These are phyloP conservation scores for Menidia menidia DNA, from an alignment of 2,797 vertebrate genomes.

Conservation along the genomic window DNA sequence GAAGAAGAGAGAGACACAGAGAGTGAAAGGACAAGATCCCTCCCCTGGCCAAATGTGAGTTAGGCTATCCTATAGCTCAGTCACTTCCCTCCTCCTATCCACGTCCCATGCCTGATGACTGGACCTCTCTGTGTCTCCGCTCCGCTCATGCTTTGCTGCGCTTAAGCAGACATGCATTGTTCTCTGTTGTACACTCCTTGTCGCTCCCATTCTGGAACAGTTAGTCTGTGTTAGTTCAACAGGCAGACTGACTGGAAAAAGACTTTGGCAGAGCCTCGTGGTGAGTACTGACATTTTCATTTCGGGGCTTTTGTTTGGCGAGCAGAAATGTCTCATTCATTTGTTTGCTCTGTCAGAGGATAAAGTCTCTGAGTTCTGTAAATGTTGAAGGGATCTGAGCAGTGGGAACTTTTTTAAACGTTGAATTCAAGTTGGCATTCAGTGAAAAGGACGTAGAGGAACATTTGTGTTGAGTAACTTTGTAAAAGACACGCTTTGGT, in stretches of 20 bases:
- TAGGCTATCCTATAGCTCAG: conserved; percentile 57
- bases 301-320: conserved; percentile 5
- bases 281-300: conserved; percentile 63
- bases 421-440: not conserved
- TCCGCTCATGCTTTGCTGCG: conserved; percentile 58
- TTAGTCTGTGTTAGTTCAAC: conserved; percentile 35
- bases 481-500: conserved; percentile 16
- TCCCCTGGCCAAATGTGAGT: conserved; percentile 38
- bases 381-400: not conserved
- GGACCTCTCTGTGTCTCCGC: conserved; percentile 70
- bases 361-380: not conserved
- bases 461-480: conserved; percentile 21
- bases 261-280: conserved; percentile 24
- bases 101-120: conserved; percentile 74
- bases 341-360: conserved; percentile 15
- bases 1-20: conserved; percentile 13
- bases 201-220: conserved; percentile 64
- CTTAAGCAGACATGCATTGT: conserved; percentile 79
- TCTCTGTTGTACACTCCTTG: conserved; percentile 75
- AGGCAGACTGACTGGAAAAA: conserved; percentile 22
- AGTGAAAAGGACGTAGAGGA: not conserved
- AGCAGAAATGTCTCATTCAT: conserved; percentile 50
- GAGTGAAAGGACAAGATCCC: conserved; percentile 59
- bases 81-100: conserved; percentile 41
- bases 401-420: not conserved